Base-by-base conservation (phyloP, 2,888 invertebrate genomes). In the Dicycla oo region DNA sequence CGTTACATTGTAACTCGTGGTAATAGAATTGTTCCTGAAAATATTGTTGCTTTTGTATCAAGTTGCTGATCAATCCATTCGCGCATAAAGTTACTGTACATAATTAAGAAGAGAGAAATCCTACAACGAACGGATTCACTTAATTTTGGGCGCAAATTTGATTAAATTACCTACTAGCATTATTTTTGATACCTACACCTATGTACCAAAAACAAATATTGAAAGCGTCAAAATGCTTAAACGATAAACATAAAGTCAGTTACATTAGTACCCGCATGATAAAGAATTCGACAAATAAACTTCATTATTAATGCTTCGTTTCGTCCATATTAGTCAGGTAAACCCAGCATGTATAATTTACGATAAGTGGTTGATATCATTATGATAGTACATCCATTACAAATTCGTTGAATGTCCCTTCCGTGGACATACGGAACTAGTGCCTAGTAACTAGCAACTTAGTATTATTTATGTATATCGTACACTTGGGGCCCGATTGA, bases 1-100 rank as follows among this genome's bases (percentile, higher is more conserved):
- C 75, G 69, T 86, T 85, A 76, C 72, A 76, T 78, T 85, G 73
- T 86, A 88, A 83, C 83, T 83, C 75, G 78, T 66, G 72, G 74
- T 81, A 84, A 88, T 84, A 79, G 82, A 85, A 80, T 82, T 81
- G 73, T 73, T 75, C 72, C 62, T 51, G 67, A 80, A 85, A 85
- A 80, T 83, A 81, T 84, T 73, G 66, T 70, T 75, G 72, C 65
- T 73, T 86, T 78, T 76, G 82, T 79, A 73, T 73, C 43, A 66
- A 76, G 75, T 82, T 73, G 26, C 73, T 70, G 76, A 69, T 83
- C 68, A 67, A 84, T 84, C 70, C 61, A 58, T 78, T 73, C 71
- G 57, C 71, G 68, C 68, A 68, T 73, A 72, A 73, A 69, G 60
- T 75, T 73, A 66, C 72, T 66, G 58, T 73, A 30, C 18, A 68